Evolutionary conservation across 1,140 invertebrate genomes (phyloP).

Genomic region (Eupristina koningsbergeri): DNA sequence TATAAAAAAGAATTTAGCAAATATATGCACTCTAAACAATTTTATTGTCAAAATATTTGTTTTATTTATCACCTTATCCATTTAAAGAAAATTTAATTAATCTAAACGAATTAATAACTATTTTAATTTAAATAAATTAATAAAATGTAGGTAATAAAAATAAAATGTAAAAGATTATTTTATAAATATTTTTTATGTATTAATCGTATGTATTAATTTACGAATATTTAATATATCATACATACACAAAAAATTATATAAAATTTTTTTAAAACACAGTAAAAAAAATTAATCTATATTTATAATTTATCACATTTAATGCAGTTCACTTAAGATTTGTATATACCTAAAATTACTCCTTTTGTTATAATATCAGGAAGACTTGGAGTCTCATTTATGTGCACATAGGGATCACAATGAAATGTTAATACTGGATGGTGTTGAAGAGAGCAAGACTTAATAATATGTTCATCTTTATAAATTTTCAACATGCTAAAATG

Average conservation of each 20-base stretch:
- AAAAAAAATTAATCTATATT: constrained; percentile 41
- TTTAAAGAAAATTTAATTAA: not conserved
- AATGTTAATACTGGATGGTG: constrained; percentile 72
- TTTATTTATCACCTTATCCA: constrained; percentile 33
- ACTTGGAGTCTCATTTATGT: constrained; percentile 60
- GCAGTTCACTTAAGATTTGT: constrained; percentile 60
- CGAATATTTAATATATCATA: not conserved
- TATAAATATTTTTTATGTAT: not conserved
- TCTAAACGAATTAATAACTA: too few relatives aligned
- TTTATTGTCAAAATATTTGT: constrained; percentile 41
- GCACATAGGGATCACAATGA: constrained; percentile 67
- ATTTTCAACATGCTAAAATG: constrained; percentile 56
- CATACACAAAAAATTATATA: not conserved
- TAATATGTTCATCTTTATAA: constrained; percentile 51
- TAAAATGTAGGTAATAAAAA: too few relatives aligned
- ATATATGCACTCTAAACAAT: constrained; percentile 50
- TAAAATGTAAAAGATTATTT: too few relatives aligned
- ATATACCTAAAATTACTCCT: constrained; percentile 71
- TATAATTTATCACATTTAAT: constrained; percentile 35
- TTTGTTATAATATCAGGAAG: constrained; percentile 74
- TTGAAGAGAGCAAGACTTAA: constrained; percentile 54
- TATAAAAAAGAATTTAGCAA: constrained; percentile 52
- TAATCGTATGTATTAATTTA: too few relatives aligned
- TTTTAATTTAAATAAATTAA: too few relatives aligned
- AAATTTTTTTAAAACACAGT: constrained; percentile 13